A percentile compares a stretch with the other conserved stretches of the same genome.
Evolutionary conservation across 2,113 vertebrate species (phyloP).

Genomic region (Ceratotherium simum): DNA sequence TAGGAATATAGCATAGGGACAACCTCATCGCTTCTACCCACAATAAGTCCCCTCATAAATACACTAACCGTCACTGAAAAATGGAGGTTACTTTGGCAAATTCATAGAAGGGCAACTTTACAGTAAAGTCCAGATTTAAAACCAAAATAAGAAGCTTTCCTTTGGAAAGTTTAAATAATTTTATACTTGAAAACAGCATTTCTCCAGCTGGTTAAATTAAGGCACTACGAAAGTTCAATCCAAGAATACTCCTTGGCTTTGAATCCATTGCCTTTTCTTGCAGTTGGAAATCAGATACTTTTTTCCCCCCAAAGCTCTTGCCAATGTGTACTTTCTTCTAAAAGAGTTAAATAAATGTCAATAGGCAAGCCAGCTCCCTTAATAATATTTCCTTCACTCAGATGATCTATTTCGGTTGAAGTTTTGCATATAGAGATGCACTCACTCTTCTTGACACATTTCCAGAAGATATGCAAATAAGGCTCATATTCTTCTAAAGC

Average conservation of each 20-base stretch:
- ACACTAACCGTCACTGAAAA: neutral
- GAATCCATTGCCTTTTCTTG: conserved; percentile 61
- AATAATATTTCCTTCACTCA: conserved; percentile 59
- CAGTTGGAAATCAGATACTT: conserved; percentile 50
- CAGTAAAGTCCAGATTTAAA: conserved; percentile 62
- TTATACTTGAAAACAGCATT: conserved; percentile 23
- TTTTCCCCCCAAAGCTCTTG: conserved; percentile 44
- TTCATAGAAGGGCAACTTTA: conserved; percentile 50
- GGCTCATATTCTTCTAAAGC: neutral
- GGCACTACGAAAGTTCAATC: conserved; percentile 64
- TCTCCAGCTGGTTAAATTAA: conserved; percentile 71
- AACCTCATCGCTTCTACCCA: neutral
- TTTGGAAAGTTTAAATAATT: conserved; percentile 69
- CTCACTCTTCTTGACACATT: conserved; percentile 53
- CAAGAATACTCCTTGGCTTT: conserved; percentile 72
- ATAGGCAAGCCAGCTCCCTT: conserved; percentile 40
- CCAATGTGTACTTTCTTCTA: conserved; percentile 61
- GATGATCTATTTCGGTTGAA: conserved; percentile 64
- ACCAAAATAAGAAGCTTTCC: conserved; percentile 48
- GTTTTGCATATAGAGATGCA: conserved; percentile 34
- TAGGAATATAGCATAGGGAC: neutral
- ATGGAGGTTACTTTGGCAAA: conserved; percentile 22
- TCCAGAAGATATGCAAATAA: conserved; percentile 67
- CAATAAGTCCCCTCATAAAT: neutral
- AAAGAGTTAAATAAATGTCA: conserved; percentile 71